Base-by-base conservation (phyloP, 2,888 invertebrate species). In the Abrostola tripartita region DNA sequence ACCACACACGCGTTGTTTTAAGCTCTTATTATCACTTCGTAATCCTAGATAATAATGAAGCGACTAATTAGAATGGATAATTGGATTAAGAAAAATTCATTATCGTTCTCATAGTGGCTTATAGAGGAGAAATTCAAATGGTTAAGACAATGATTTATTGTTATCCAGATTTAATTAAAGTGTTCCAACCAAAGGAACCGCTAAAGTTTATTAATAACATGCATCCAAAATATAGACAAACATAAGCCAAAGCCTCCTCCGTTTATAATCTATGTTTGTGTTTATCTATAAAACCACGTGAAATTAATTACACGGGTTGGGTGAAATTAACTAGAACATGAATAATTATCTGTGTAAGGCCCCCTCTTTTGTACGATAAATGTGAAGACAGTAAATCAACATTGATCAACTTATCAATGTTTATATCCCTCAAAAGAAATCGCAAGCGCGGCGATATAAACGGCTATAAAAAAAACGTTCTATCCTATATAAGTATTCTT, bases 281-380 rank as follows among this genome's bases (percentile, higher is more conserved):
- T 79, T 78, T 78, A 77, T 78, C 65, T 72, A 64, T 65, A 78
- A 74, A 69, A 68, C 76, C 72, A 74, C 67, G 60, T 61, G 75
- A 82, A 78, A 83, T 81, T 82, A 84, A 83, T 84, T 81, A 83
- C 73, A 60, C 41, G 69, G 72, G 73, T 68, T 52, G 73, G 52
- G 68, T 68, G 68, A 75, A 76, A 80, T 83, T 81, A 80, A 81
- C 79, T 68, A 70, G 52, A 62, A 80, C 72, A 54, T 59, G 70
- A 78, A 72, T 77, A 66, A 75, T 79, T 72, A 81, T 69, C 53
- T 53, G 68, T 63, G 49, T 55, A 50, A 63, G 44, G 56, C 56
- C 49, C 24, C 63, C 54, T 41, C 36, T 24, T 62, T 55, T 44
- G 35, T 14, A 53, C 11, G 7, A 35, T 37, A 38, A 55, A 8